Percentiles rank a stretch among this genome's conserved stretches.
Evolutionary conservation across 2,797 vertebrate species (phyloP).

Genomic region (Pristis pectinata): DNA sequence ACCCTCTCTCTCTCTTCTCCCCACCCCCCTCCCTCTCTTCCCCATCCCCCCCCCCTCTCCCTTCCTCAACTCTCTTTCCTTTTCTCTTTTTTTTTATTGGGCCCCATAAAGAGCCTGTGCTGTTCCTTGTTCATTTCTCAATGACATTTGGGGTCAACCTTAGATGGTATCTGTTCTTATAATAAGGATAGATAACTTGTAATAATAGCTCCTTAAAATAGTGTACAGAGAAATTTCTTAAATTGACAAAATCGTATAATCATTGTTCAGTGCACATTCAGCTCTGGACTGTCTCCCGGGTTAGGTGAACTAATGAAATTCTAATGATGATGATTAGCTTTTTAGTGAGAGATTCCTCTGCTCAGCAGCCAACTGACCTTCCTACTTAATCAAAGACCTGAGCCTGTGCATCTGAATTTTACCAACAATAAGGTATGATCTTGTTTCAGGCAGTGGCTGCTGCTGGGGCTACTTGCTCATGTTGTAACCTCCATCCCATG

Average conservation of each 20-base stretch:
- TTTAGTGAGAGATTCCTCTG: slow-evolving; percentile 6
- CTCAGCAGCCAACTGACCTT: slow-evolving; percentile 20
- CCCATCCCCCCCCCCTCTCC: fast-evolving
- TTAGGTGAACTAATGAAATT: not conserved
- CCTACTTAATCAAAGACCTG: not conserved
- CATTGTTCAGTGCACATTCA: not conserved
- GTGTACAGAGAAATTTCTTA: slow-evolving; percentile 7
- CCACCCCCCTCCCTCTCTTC: too few relatives aligned
- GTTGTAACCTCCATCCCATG: not conserved
- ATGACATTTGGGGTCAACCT: not conserved
- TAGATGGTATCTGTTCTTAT: not conserved
- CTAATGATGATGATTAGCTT: slow-evolving; percentile 25
- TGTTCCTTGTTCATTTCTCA: not conserved
- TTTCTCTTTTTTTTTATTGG: not conserved
- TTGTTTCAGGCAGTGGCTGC: not conserved
- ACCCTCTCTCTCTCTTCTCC: not conserved
- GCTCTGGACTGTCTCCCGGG: not conserved
- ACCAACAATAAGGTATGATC: not conserved
- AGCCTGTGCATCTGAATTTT: not conserved
- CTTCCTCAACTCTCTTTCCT: too few relatives aligned
- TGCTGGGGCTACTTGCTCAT: not conserved
- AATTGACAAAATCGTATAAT: not conserved
- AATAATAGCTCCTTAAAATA: slow-evolving; percentile 10
- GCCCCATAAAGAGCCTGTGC: not conserved
- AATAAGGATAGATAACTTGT: not conserved